A percentile compares a stretch with the other conserved stretches of the same genome.
phyloP scores from a whole-genome alignment of 2,113 vertebrate species.

The Picathartes gymnocephalus region DNA sequence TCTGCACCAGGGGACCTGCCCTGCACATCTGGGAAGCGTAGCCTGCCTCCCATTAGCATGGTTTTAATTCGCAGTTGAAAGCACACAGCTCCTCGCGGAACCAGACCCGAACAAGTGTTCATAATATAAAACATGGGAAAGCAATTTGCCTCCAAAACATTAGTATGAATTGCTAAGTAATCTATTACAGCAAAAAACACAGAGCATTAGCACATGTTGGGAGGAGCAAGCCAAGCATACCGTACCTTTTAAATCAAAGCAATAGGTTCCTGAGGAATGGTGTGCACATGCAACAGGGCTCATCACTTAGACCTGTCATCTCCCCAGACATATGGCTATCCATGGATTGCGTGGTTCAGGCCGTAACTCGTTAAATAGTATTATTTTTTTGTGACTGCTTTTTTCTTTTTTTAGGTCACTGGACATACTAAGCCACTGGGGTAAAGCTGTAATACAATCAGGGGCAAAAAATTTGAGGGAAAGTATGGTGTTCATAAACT shows the following conservation, averaged over 20 bases:
- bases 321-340: not conserved
- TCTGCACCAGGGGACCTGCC: not conserved
- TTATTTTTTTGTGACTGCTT: not conserved
- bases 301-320: slow-evolving; percentile 30
- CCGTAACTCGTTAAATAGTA: slow-evolving; percentile 8
- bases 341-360: not conserved
- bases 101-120: slow-evolving; percentile 18
- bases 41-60: not conserved
- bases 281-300: not conserved
- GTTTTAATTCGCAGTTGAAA: slow-evolving; percentile 10
- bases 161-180: slow-evolving; percentile 5
- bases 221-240: not conserved
- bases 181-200: not conserved
- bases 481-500: slow-evolving; percentile 29
- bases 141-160: slow-evolving; percentile 20
- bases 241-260: slow-evolving; percentile 11
- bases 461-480: not conserved
- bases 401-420: not conserved
- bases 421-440: slow-evolving; percentile 10
- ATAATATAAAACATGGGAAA: slow-evolving; percentile 34
- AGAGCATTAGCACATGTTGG: not conserved
- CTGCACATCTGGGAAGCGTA: not conserved
- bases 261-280: not conserved
- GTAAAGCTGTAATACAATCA: slow-evolving; percentile 13
- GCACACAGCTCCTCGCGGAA: not conserved